Conservation (phyloP, 2,888 invertebrate species). For the Penaeus monodon region DNA sequence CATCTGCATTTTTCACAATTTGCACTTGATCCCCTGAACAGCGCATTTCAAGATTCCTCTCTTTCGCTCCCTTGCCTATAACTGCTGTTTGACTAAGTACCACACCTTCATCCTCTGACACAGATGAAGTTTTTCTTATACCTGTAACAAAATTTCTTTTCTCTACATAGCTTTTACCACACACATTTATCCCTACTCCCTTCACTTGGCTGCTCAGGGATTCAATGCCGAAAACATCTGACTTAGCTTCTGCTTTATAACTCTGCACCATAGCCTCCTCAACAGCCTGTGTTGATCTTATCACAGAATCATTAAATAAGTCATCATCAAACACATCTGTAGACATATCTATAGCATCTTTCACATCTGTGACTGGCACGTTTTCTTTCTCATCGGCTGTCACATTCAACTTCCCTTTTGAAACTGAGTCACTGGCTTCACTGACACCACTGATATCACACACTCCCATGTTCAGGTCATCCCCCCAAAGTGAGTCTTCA, state of each 20-base stretch:
- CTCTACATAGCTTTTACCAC: background rate
- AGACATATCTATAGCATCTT: background rate
- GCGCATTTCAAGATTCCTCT: no score
- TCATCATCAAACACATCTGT: conserved; percentile 51
- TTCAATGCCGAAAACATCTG: no score
- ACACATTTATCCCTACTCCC: no score
- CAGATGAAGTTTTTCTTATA: no score
- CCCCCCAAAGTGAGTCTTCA: conserved; percentile 44
- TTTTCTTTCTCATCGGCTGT: conserved; percentile 1
- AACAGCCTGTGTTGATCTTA: conserved; percentile 44
- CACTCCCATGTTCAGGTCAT: conserved; percentile 40
- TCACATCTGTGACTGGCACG: background rate
- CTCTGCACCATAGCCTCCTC: conserved; percentile 43
- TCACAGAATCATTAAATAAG: conserved; percentile 54
- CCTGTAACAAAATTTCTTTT: background rate
- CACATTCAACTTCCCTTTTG: background rate
- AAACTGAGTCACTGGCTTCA: background rate
- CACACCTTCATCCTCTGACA: no score
- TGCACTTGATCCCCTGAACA: no score
- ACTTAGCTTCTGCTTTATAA: no score
- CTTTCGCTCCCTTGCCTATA: no score
- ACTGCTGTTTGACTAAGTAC: no score
- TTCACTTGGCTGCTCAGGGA: no score
- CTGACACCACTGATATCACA: conserved; percentile 45
- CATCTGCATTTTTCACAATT: no score